phyloP scores from a whole-genome alignment of 53 echinoderm and acorn worm species.

The Holothuria leucospilota region DNA sequence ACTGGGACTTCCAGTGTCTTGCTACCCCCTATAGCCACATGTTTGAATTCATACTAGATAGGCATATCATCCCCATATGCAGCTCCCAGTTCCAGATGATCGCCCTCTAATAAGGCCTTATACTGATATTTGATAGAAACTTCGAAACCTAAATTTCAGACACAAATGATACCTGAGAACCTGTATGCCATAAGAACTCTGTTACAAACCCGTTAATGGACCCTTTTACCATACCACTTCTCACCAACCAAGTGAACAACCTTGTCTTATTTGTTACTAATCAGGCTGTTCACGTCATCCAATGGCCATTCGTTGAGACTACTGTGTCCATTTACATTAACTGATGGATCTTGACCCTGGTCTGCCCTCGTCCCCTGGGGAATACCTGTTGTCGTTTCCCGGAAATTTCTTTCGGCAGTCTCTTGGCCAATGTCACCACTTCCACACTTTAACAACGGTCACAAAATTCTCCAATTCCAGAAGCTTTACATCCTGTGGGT shows the following conservation, averaged over 20 bases:
- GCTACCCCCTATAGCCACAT: constrained; percentile 8
- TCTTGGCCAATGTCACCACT: constrained; percentile 18
- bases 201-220: constrained; percentile 15
- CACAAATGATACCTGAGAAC: constrained; percentile 35
- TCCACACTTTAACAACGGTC: constrained; percentile 49
- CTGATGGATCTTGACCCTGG: neutral
- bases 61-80: constrained; percentile 21
- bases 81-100: neutral
- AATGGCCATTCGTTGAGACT: neutral
- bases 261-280: neutral
- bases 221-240: constrained; percentile 29
- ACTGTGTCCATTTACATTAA: constrained; percentile 4
- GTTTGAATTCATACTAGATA: neutral
- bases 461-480: constrained; percentile 23
- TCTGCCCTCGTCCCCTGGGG: constrained; percentile 46
- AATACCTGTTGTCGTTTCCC: constrained; percentile 50
- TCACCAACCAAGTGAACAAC: constrained; percentile 20
- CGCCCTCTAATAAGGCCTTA: constrained; percentile 16
- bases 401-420: constrained; percentile 18
- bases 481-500: neutral
- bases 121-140: constrained; percentile 6
- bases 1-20: constrained; percentile 1
- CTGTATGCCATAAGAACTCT: constrained; percentile 39
- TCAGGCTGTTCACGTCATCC: neutral
- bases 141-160: neutral